Conservation (phyloP, 2,113 vertebrate species). For the Cyanocitta stelleri region DNA sequence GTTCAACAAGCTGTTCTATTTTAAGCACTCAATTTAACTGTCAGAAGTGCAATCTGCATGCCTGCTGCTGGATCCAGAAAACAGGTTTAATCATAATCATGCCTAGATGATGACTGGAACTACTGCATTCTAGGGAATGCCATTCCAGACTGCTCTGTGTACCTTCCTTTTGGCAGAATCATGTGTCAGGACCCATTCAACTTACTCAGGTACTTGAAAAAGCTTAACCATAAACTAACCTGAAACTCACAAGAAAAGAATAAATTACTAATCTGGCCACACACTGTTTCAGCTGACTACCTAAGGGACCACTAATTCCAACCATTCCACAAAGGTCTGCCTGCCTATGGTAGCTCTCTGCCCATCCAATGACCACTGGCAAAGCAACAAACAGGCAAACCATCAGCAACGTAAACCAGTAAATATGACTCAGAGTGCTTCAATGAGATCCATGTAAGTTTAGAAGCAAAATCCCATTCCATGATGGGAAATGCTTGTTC, state of each 20-base stretch:
- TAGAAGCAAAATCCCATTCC: neutral
- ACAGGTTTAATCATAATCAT: neutral
- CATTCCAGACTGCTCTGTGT: neutral
- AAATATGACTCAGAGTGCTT: neutral
- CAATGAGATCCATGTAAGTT: neutral
- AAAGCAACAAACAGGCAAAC: neutral
- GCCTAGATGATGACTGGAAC: neutral
- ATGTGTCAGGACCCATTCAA: neutral
- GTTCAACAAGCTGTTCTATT: neutral
- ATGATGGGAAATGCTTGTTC: neutral
- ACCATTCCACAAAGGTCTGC: neutral
- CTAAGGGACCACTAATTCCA: neutral
- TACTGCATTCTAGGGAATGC: neutral
- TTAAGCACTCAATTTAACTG: neutral
- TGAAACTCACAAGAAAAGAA: neutral
- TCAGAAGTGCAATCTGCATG: neutral
- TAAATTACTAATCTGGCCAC: neutral
- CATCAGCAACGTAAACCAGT: neutral
- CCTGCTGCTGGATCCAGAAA: neutral
- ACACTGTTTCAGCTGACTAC: neutral
- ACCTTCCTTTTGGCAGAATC: neutral
- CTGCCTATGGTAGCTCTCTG: neutral
- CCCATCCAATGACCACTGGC: neutral
- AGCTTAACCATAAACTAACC: neutral
- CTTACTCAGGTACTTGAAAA: neutral